Evolutionary conservation across 1,140 invertebrate species (phyloP).

Genomic region (Matsumurasca onukii): DNA sequence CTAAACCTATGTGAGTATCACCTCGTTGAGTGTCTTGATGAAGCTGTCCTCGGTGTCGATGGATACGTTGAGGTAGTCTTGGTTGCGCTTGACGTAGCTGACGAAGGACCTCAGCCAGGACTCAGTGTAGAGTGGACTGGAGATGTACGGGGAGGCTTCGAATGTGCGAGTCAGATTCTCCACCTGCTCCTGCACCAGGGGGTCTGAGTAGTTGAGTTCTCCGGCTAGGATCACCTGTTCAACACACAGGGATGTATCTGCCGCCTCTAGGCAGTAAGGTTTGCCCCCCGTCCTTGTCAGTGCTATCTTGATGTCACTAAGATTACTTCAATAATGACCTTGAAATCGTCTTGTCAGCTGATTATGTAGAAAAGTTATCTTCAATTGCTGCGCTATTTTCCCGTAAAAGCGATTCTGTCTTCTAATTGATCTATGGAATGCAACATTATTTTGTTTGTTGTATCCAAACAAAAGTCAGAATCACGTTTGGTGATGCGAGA

Average conservation of each 20-base stretch:
- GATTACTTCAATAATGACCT: no score
- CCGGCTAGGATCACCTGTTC: constrained; percentile 87
- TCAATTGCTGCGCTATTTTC: background rate
- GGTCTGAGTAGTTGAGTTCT: constrained; percentile 83
- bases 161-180: constrained; percentile 76
- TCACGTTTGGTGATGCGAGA: no score
- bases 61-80: constrained; percentile 71
- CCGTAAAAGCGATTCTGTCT: background rate
- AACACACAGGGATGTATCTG: no score
- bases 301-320: no score
- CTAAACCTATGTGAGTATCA: no score
- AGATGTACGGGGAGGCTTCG: constrained; percentile 80
- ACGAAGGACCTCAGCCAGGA: constrained; percentile 89
- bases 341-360: no score
- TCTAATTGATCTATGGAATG: background rate
- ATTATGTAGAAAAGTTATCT: no score
- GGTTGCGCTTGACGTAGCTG: constrained; percentile 71
- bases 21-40: constrained; percentile 71
- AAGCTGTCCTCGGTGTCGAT: constrained; percentile 73
- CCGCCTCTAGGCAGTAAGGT: no score
- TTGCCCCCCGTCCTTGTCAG: no score
- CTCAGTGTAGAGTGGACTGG: constrained; percentile 77
- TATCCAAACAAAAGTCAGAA: no score
- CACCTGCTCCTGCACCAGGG: constrained; percentile 71
- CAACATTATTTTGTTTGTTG: no score